Evolutionary conservation across 2,113 vertebrate genomes (phyloP).

Genomic region (Neolamprologus variostigma): DNA sequence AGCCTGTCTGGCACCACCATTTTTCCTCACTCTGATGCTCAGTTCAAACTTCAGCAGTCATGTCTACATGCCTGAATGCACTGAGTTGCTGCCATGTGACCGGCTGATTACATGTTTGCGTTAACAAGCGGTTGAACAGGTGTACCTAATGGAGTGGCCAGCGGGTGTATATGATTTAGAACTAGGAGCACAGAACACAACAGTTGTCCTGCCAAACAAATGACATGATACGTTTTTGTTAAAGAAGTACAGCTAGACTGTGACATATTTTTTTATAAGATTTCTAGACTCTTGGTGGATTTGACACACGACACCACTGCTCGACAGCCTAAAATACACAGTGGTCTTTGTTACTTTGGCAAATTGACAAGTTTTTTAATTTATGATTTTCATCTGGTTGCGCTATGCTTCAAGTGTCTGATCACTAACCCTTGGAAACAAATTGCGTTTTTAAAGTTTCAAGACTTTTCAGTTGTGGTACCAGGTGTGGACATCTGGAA

Average conservation of each 20-base stretch:
- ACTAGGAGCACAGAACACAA: not conserved
- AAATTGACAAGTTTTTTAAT: fast-evolving
- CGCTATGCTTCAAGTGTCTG: not conserved
- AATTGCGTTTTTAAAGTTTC: not conserved
- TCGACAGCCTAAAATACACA: not conserved
- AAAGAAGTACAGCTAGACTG: not conserved
- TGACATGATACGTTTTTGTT: not conserved
- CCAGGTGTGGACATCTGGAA: not conserved
- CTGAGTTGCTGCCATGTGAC: not conserved
- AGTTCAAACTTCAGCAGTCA: not conserved
- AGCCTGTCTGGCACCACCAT: not conserved
- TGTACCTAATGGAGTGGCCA: not conserved
- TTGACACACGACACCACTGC: not conserved
- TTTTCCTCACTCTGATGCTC: not conserved
- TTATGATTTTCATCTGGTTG: not conserved
- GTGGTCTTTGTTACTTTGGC: not conserved
- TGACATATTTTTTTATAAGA: not conserved
- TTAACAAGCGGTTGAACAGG: not conserved
- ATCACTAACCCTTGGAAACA: not conserved
- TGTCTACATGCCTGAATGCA: not conserved
- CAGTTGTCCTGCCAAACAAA: not conserved
- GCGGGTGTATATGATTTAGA: not conserved
- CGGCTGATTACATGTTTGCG: not conserved
- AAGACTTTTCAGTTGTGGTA: not conserved
- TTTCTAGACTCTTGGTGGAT: not conserved